A percentile compares a stretch with the other conserved stretches of the same genome.
phyloP scores from a whole-genome alignment of 2,113 vertebrate species.

The Ochotona princeps region DNA sequence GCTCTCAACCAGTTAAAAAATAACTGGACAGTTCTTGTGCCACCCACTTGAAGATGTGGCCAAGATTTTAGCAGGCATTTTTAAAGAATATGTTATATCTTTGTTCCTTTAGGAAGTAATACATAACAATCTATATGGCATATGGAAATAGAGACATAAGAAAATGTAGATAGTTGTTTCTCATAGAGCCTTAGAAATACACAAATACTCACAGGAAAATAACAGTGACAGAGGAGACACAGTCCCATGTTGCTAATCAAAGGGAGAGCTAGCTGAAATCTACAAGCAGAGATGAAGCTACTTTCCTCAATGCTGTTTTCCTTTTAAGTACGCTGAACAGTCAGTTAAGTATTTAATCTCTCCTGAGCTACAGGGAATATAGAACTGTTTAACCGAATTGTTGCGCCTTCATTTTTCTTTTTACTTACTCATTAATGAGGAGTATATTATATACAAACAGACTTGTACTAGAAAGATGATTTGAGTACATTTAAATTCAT shows the following conservation, averaged over 20 bases:
- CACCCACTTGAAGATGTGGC: too few species aligned
- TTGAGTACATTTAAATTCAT: neutral
- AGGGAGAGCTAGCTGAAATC: neutral
- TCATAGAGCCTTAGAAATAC: neutral
- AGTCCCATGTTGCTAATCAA: accelerated
- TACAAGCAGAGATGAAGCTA: neutral
- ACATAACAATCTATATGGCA: too few species aligned
- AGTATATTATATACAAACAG: slow-evolving; percentile 1
- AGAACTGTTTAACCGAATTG: neutral
- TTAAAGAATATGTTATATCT: too few species aligned
- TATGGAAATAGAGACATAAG: too few species aligned
- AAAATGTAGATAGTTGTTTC: neutral
- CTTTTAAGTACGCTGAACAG: neutral
- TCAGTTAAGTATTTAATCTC: neutral
- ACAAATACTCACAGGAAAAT: neutral
- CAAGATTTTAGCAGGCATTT: too few species aligned
- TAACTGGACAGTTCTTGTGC: too few species aligned
- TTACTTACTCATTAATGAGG: neutral
- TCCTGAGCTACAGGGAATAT: neutral
- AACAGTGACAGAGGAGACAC: neutral
- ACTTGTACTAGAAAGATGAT: neutral
- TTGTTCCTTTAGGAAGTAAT: too few species aligned
- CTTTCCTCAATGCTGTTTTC: neutral
- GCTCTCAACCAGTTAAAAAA: too few species aligned
- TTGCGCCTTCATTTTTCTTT: neutral